A percentile compares a stretch with the other conserved stretches of the same genome.
Conservation (phyloP, 2,888 invertebrate species). For the Lissonota sp. region DNA sequence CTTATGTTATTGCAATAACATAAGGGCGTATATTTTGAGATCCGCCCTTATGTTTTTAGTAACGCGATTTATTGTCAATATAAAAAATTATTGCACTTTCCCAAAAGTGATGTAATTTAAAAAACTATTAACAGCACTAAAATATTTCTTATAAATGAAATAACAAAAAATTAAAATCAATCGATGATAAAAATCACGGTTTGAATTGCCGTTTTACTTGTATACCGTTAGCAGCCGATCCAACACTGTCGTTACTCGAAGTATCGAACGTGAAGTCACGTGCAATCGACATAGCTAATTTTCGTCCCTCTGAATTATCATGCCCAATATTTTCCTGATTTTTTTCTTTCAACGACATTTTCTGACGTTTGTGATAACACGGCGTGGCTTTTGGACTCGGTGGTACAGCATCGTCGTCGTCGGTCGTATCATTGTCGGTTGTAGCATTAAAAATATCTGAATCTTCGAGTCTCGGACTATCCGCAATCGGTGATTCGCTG, state of each 20-base stretch:
- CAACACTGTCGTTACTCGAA: conserved; percentile 67
- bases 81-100: too few species aligned
- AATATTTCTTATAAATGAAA: too few species aligned
- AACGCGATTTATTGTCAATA: too few species aligned
- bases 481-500: background rate
- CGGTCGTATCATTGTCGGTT: conserved; percentile 57
- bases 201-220: conserved; percentile 38
- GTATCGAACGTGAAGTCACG: conserved; percentile 67
- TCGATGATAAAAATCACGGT: background rate
- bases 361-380: conserved; percentile 38
- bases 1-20: too few species aligned
- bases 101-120: too few species aligned
- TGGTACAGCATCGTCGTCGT: conserved; percentile 37
- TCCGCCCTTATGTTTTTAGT: too few species aligned
- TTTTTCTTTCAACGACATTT: conserved; percentile 30
- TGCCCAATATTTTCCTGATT: background rate
- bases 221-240: conserved; percentile 53
- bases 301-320: conserved; percentile 25
- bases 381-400: conserved; percentile 31
- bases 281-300: conserved; percentile 64
- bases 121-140: too few species aligned
- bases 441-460: conserved; percentile 45
- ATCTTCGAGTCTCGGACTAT: background rate
- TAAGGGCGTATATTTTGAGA: too few species aligned
- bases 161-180: too few species aligned